Evolutionary conservation across 1,140 invertebrate species (phyloP).

Genomic region (Asobara japonica): DNA sequence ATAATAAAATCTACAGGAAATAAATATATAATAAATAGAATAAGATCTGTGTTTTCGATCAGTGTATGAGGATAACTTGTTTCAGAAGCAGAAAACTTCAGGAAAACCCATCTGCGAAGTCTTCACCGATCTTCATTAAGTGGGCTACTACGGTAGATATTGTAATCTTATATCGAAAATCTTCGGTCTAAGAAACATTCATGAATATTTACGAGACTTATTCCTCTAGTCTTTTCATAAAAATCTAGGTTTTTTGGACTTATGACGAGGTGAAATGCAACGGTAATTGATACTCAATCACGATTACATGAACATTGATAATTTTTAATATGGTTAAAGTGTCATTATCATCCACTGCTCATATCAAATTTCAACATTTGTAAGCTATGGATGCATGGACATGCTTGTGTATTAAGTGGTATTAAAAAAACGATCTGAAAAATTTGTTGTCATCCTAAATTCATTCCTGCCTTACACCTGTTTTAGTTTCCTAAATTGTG

Average conservation of each 20-base stretch:
- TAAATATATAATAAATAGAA: too few species aligned
- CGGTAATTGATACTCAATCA: not conserved
- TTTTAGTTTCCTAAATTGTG: too few species aligned
- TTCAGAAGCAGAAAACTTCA: constrained; percentile 64
- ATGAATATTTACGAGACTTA: not conserved
- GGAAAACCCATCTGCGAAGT: constrained; percentile 64
- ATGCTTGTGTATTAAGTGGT: not conserved
- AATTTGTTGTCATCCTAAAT: too few species aligned
- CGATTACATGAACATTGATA: not conserved
- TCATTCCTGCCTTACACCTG: too few species aligned
- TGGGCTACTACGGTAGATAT: not conserved
- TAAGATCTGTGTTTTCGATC: too few species aligned
- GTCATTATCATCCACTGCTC: not conserved
- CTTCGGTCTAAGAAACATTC: not conserved
- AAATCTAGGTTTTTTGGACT: not conserved
- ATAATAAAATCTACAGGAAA: too few species aligned
- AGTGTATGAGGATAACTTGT: constrained; percentile 36
- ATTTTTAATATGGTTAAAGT: too few species aligned
- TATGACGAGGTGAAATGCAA: too few species aligned
- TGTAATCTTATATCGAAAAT: not conserved
- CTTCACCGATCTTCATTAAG: constrained; percentile 63
- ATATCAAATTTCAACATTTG: not conserved
- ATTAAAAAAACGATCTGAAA: not conserved
- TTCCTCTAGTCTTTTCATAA: not conserved
- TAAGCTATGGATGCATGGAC: not conserved